Base-by-base conservation (phyloP, 2,113 vertebrate species). In the Catharus minimus region DNA sequence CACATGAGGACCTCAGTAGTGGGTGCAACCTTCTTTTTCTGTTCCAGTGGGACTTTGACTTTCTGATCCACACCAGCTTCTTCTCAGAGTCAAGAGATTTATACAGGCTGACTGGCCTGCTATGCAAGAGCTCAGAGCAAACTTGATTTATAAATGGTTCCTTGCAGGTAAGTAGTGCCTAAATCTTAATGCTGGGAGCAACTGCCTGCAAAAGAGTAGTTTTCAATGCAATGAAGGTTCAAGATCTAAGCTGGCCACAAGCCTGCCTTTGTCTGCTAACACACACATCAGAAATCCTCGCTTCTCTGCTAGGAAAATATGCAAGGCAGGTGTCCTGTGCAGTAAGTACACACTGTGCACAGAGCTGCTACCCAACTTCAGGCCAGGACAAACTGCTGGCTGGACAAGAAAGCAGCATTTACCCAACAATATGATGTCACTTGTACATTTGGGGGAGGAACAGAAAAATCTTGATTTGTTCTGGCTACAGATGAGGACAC, bases 331-430 rank as follows among this genome's bases (percentile, higher is more conserved):
- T 94, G 81, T 57, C 81, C 81, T 36, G 30, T 52, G 83, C 75
- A 79, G 67, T 41, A 78, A 61, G 77, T 16, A 83, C 69, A 95
- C 33, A 52, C 21, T 84, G 76, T 88, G 73, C 90, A 84, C 62
- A 86, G 84, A 87, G 64, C 41, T 43, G 65, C 50, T 38, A 80
- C 55, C 21, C 66, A 71, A 61, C 68, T 89, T 52, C 61, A 76
- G 85, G 72, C 65, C 93, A 92, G 85, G 72, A 93, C 81, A 95
- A 81, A 87, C 57, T 92, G 52, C 62, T 89, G 52, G 46, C 86
- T 58, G 57, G 69, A 92, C 23, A 92, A 55, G 64, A 72, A 92
- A 58, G 61, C 39, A 93, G 32, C 36, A 18, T n/a, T 80, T 50
- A 60, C 38, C 13, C 74, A 86, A 73, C 14, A 49, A 56, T 32